A percentile compares a stretch with the other conserved stretches of the same genome.
Conservation (phyloP, 2,888 invertebrate genomes). For the Leptopilina syphax region DNA sequence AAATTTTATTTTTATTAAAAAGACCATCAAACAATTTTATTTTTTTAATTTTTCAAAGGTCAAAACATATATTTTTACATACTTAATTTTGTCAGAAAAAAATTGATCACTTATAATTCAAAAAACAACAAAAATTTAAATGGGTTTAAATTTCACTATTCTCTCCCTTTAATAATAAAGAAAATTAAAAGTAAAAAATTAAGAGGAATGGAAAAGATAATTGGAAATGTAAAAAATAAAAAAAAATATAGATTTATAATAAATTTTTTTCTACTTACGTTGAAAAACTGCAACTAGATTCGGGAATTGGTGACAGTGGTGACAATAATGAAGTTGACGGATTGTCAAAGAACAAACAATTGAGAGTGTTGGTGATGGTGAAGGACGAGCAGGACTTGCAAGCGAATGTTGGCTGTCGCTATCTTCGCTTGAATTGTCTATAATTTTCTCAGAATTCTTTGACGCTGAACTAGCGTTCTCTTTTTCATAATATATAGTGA, state of each 20-base stretch:
- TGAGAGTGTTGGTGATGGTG: slow-evolving; percentile 24
- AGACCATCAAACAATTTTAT: too few species aligned
- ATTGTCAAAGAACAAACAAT: not conserved
- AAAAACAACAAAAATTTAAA: not conserved
- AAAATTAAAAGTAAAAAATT: not conserved
- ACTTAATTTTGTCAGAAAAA: too few species aligned
- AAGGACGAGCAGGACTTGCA: slow-evolving; percentile 1
- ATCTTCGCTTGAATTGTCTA: slow-evolving; percentile 9
- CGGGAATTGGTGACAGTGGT: not conserved
- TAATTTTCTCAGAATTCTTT: not conserved
- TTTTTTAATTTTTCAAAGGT: too few species aligned
- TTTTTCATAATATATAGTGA: slow-evolving; percentile 16
- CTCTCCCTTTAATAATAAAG: not conserved
- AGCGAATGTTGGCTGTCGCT: not conserved
- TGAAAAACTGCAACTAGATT: not conserved
- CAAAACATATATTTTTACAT: too few species aligned
- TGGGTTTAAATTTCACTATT: not conserved
- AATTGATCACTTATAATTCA: too few species aligned
- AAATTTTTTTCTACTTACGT: slow-evolving; percentile 5
- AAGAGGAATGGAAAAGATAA: not conserved
- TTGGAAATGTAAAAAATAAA: not conserved
- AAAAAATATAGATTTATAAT: not conserved
- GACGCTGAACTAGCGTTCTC: not conserved
- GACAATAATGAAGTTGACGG: slow-evolving; percentile 1
- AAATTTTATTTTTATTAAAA: too few species aligned